phyloP scores from a whole-genome alignment of 2,113 vertebrate genomes.

The Microcebus lehilahytsara region DNA sequence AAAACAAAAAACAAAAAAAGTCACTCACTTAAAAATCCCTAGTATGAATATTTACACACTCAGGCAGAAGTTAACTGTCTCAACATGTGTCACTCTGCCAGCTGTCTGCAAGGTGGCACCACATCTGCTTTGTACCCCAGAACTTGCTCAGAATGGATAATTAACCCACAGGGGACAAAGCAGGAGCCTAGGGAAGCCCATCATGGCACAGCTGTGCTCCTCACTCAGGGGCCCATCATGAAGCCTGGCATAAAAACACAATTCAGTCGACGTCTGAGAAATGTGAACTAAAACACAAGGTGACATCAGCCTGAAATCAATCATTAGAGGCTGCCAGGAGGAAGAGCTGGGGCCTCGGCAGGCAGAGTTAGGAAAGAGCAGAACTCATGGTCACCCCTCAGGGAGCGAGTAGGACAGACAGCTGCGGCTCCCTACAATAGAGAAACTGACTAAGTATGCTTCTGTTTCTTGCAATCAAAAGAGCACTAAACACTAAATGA shows the following conservation, averaged over 20 bases:
- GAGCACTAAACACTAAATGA: too few species aligned
- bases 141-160: not conserved
- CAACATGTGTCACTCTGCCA: not conserved
- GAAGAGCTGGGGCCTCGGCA: rapidly evolving
- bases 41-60: not conserved
- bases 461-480: not conserved
- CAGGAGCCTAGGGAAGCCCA: not conserved
- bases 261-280: not conserved
- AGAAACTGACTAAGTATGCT: not conserved
- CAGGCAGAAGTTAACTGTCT: not conserved
- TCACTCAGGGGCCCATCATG: not conserved
- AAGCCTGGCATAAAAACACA: not conserved
- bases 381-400: not conserved
- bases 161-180: rapidly evolving
- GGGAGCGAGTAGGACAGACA: rapidly evolving
- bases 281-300: not conserved
- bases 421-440: rapidly evolving
- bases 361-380: not conserved
- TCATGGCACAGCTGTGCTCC: not conserved
- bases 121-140: not conserved
- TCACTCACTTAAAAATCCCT: not conserved
- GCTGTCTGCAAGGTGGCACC: not conserved
- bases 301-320: too few species aligned
- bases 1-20: too few species aligned
- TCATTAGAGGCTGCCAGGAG: not conserved